Evolutionary conservation across 2,888 invertebrate genomes (phyloP), one percentile per base, ranked within the genome.

Genomic region (Tetrapedia diversipes): DNA sequence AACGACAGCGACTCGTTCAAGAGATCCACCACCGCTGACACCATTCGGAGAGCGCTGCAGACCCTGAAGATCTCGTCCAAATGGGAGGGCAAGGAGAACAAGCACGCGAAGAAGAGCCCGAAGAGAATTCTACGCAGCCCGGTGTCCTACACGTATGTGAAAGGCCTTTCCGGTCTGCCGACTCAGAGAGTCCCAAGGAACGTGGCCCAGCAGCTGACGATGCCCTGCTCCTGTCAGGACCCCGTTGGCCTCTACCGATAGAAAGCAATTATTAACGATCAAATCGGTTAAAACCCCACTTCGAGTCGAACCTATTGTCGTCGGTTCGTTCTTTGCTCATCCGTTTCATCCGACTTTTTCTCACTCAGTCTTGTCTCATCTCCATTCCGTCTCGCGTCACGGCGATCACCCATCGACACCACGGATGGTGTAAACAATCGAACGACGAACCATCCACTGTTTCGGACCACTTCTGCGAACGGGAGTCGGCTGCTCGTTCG

Each of bases 131-230:
- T 97, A 10, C 93, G 97, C 45, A 94, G 96, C 61, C 97, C 97
- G 1, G 95, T 96, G 14, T 94, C 95, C 0, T 96, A 97, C 91
- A 96, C 96, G 10, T 97, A 97, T 91, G 95, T 96, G 1, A 95
- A 95, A 80, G 97, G 97, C 54, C 93, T 96, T 80, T 96, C 96
- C 10, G 97, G 97, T 11, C 92, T 97, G 66, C 96, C 97, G 8
- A 97, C 96, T 0, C 96, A 96, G 89, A 93, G 97, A 87, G 95
- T 97, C 27, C 96, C 97, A 0, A 94, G 95, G 78, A 94, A 91
- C 70, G 80, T 88, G 53, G 85, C 87, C 24, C 88, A 89, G 49
- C 85, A 86, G 47, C 63, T 80, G 37, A 64, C 77, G 45, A 79
- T 86, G 68, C 77, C 81, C 6, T 84, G 75, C 64, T 81, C 79